Conservation (phyloP, 2,888 invertebrate species). For the Drosophila pullipes region DNA sequence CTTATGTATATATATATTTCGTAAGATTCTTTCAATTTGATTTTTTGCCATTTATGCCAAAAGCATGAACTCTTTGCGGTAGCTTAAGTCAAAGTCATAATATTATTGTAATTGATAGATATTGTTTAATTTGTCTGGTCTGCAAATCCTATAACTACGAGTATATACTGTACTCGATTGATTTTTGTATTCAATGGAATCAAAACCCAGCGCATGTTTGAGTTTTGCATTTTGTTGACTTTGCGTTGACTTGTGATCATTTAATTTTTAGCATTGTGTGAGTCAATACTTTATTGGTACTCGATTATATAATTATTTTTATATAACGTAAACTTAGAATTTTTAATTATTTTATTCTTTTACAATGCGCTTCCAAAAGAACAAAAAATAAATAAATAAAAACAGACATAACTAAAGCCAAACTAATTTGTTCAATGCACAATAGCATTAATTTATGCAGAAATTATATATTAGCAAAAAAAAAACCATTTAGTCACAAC, state of each 20-base stretch:
- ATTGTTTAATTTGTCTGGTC: conserved; percentile 49
- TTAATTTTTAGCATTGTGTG: conserved; percentile 55
- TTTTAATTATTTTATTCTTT: conserved; percentile 24
- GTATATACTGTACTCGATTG: conserved; percentile 23
- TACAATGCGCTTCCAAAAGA: conserved; percentile 61
- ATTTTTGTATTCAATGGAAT: conserved; percentile 13
- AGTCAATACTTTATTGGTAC: conserved; percentile 36
- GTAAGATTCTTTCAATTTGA: conserved; percentile 45
- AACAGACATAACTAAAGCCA: conserved; percentile 11
- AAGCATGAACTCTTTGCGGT: conserved; percentile 62
- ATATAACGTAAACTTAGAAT: conserved; percentile 12
- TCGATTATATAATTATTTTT: conserved; percentile 20
- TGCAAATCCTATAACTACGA: conserved; percentile 51
- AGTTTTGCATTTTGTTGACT: conserved; percentile 37
- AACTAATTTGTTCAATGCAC: conserved; percentile 61
- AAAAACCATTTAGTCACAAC: conserved; percentile 26
- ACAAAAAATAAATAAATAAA: conserved; percentile 11
- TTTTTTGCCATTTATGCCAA: conserved; percentile 70
- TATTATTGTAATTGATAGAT: conserved; percentile 59
- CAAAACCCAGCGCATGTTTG: conserved; percentile 32
- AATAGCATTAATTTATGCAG: conserved; percentile 40
- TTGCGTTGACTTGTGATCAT: conserved; percentile 71
- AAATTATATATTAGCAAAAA: conserved; percentile 16
- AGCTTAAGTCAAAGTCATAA: conserved; percentile 76
- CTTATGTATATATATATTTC: conserved; percentile 24